These are phyloP conservation scores for Phenganax marumi DNA, from an alignment of 92 coral and sea anemone species.

Conservation along the genomic window DNA sequence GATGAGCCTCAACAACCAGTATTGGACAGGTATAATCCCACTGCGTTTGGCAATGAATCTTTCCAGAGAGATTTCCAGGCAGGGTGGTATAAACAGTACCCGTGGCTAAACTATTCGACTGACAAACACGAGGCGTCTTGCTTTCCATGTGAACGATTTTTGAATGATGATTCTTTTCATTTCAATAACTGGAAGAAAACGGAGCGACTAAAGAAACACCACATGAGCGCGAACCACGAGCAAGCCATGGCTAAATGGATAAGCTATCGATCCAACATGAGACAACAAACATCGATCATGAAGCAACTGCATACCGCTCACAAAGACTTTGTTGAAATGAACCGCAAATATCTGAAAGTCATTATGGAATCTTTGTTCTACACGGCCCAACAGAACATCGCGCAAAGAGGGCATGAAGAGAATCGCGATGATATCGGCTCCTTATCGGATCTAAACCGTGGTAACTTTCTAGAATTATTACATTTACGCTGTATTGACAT, in stretches of 20 bases:
- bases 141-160: conserved; percentile 15
- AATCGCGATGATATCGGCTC: conserved; percentile 38
- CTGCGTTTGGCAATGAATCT: conserved; percentile 14
- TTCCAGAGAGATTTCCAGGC: conserved; percentile 33
- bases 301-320: conserved; percentile 6
- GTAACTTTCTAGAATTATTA: conserved; percentile 40
- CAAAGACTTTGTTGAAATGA: conserved; percentile 36
- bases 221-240: conserved; percentile 40
- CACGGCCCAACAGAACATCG: conserved; percentile 55
- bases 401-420: conserved; percentile 49
- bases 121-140: conserved; percentile 5
- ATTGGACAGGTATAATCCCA: conserved; percentile 3
- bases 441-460: conserved; percentile 46
- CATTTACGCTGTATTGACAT: conserved; percentile 42
- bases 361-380: conserved; percentile 47
- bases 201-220: conserved; percentile 20
- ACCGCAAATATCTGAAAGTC: conserved; percentile 37
- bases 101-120: conserved; percentile 23
- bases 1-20: conserved; percentile 4
- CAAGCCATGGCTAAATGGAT: conserved; percentile 46
- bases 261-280: conserved; percentile 39
- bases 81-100: conserved; percentile 22
- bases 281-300: conserved; percentile 11
- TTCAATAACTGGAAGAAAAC: conserved; percentile 6
- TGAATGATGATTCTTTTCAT: conserved; percentile 9